Evolutionary conservation across 1,140 invertebrate species (phyloP).

Genomic region (Vanessa tameamea): DNA sequence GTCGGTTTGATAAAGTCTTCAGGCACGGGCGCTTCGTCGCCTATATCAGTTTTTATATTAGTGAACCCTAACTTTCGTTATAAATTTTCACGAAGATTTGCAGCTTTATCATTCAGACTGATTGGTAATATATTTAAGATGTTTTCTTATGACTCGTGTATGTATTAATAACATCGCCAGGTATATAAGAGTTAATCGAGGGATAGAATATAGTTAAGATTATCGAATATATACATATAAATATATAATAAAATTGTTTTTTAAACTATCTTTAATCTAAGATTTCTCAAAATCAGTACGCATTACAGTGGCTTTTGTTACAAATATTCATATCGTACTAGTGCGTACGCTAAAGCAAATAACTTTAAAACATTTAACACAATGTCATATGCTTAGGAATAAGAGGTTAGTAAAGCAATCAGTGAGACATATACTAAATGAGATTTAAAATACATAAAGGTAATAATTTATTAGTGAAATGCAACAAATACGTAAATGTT

Average conservation of each 20-base stretch:
- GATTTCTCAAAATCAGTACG: conserved; percentile 68
- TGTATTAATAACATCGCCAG: conserved; percentile 55
- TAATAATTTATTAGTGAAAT: conserved; percentile 18
- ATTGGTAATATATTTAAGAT: conserved; percentile 69
- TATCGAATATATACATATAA: conserved; percentile 55
- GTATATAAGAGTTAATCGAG: conserved; percentile 68
- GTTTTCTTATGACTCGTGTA: conserved; percentile 72
- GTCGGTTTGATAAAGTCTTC: conserved; percentile 95
- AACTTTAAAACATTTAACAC: conserved; percentile 43
- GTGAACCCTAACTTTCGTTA: conserved; percentile 37
- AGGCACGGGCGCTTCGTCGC: conserved; percentile 94
- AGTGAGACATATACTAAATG: conserved; percentile 29
- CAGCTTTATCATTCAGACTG: conserved; percentile 48
- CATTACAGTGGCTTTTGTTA: conserved; percentile 75
- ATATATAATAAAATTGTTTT: conserved; percentile 40
- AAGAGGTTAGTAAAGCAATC: conserved; percentile 35
- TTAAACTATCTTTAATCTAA: conserved; percentile 48
- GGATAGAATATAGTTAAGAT: conserved; percentile 58
- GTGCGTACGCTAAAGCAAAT: conserved; percentile 71
- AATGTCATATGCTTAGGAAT: conserved; percentile 29
- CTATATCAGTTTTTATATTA: conserved; percentile 80
- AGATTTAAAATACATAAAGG: conserved; percentile 14
- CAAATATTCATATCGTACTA: conserved; percentile 40
- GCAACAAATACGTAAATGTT: conserved; percentile 3
- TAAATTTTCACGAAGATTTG: conserved; percentile 51